Base-by-base conservation (phyloP, 1,140 invertebrate genomes). In the Tenebrio molitor region DNA sequence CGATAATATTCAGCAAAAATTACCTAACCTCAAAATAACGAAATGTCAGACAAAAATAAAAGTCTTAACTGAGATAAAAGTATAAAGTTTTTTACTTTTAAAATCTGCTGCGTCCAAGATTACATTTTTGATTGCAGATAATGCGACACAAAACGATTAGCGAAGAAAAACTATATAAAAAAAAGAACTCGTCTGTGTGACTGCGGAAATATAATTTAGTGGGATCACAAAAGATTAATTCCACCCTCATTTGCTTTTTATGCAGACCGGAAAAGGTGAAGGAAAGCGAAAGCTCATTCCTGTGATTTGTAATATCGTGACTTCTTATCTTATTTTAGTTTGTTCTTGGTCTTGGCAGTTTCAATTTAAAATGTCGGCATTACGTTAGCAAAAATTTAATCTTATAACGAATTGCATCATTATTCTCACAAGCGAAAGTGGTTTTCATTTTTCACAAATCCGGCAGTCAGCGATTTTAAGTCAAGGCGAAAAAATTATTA, bases 331-430 rank as follows among this genome's bases (percentile, higher is more conserved):
- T 69, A 53, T 36, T 50, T 53, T 36, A 50, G 50, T 69, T 69
- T 69, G 67, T 69, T 36, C 25, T 21, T 50, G 66, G 41, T 69
- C 66, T 25, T 69, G 67, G 25, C 67, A 69, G 67, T 69, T 69
- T 69, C 67, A 69, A 69, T 53, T 69, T 69, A 69, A 53, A 53
- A 33, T 34, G 23, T 41, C 29, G 50, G 39, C 64, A 36, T 53
- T 36, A 23, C 29, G 33, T 53, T 69, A 66, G 34, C 36, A 69
- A 69, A 69, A 53, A 69, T 69, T 66, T 66, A 44, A 66, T 66
- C 64, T 66, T 42, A 44, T 66, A 66, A 66, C 39, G 64, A 44
- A 66, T 41, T 58, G 50, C 50, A 14, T 58, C 50, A 58, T 58
- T 58, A 58, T 58, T 58, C 50, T 58, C 50, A 58, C 50, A 29